Conservation (phyloP, 2,113 vertebrate genomes). For the Cynoglossus semilaevis region DNA sequence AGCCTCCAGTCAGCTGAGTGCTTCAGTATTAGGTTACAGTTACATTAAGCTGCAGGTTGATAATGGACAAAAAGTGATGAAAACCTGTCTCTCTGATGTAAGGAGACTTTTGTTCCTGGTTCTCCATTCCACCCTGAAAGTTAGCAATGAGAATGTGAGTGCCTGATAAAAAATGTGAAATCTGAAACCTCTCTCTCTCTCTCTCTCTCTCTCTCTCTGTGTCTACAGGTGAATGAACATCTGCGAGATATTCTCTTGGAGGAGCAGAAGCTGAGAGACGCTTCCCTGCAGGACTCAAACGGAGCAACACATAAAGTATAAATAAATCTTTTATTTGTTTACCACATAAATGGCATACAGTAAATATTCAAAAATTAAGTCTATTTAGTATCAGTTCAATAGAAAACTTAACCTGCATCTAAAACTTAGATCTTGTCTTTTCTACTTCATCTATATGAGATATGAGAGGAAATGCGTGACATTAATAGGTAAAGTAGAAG, state of each 20-base stretch:
- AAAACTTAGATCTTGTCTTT: too few species aligned
- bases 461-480: too few species aligned
- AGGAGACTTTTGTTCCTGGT: slow-evolving; percentile 7
- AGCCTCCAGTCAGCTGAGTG: background rate
- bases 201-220: slow-evolving; percentile 3
- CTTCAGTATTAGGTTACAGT: slow-evolving; percentile 13
- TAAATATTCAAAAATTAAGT: too few species aligned
- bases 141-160: slow-evolving; percentile 23
- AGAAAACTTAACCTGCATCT: too few species aligned
- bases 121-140: slow-evolving; percentile 13
- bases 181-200: slow-evolving; percentile 12
- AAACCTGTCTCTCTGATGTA: slow-evolving; percentile 21
- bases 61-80: slow-evolving; percentile 11
- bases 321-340: background rate
- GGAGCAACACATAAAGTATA: slow-evolving; percentile 82
- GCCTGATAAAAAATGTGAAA: slow-evolving; percentile 34
- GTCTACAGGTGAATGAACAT: slow-evolving; percentile 88
- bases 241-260: slow-evolving; percentile 90
- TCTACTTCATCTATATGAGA: too few species aligned
- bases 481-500: slow-evolving; percentile 30
- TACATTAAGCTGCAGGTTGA: slow-evolving; percentile 4
- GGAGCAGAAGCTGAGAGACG: slow-evolving; percentile 85
- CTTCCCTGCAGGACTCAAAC: slow-evolving; percentile 73
- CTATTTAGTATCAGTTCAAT: too few species aligned
- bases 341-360: background rate